Evolutionary conservation across 1,140 invertebrate species (phyloP).

Genomic region (Ceratosolen fusciceps): DNA sequence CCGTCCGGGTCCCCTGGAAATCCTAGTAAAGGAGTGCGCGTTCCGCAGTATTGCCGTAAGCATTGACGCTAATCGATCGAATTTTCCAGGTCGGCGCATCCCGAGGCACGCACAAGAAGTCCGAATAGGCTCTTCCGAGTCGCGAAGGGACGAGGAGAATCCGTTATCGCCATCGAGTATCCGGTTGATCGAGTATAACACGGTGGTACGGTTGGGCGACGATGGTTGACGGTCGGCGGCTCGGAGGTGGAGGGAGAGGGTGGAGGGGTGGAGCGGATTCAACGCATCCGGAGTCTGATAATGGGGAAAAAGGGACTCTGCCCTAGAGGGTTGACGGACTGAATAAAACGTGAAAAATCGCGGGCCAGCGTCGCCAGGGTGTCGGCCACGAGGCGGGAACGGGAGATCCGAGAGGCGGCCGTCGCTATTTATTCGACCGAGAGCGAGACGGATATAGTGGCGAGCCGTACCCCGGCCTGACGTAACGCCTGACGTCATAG

Average conservation of each 20-base stretch:
- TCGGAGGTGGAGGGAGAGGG: neutral
- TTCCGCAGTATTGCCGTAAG: too few relatives aligned
- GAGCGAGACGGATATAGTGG: neutral
- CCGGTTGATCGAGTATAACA: neutral
- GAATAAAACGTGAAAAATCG: neutral
- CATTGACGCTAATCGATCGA: too few relatives aligned
- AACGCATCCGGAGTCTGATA: neutral
- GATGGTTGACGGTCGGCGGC: neutral
- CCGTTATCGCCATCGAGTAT: too few relatives aligned
- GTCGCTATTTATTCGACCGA: slow-evolving; percentile 18
- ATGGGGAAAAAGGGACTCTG: neutral
- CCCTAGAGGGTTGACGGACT: neutral
- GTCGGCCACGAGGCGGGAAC: neutral
- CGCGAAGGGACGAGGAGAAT: neutral
- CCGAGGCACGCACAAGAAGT: neutral
- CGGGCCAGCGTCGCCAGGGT: neutral
- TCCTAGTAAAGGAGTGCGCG: too few relatives aligned
- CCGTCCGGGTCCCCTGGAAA: too few relatives aligned
- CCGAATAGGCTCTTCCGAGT: neutral
- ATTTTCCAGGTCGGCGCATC: too few relatives aligned
- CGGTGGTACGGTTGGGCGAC: neutral
- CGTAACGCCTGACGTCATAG: slow-evolving; percentile 40
- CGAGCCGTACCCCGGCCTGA: neutral
- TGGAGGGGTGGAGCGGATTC: neutral
- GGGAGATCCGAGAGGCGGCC: neutral